Conservation (phyloP, 2,113 vertebrate genomes). For the Polypterus senegalus region DNA sequence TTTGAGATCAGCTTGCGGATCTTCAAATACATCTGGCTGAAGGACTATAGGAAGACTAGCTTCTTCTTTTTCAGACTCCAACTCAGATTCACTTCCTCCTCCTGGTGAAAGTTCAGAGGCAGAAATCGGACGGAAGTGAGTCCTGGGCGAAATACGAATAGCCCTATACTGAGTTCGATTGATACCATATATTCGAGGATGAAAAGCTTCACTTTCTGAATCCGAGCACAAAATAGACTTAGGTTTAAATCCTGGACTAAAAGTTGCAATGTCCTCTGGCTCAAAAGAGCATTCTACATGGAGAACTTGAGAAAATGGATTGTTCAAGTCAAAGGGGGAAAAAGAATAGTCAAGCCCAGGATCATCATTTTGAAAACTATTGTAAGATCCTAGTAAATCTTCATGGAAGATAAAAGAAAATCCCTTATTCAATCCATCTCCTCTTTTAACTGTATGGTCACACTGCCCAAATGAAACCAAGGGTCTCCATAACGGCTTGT, state of each 20-base stretch:
- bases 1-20: slow-evolving; percentile 90
- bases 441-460: slow-evolving; percentile 61
- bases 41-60: slow-evolving; percentile 53
- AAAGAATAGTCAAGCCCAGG: slow-evolving; percentile 84
- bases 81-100: slow-evolving; percentile 86
- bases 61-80: slow-evolving; percentile 93
- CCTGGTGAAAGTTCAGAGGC: slow-evolving; percentile 91
- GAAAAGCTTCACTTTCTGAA: slow-evolving; percentile 75
- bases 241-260: slow-evolving; percentile 91
- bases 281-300: slow-evolving; percentile 96
- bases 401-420: slow-evolving; percentile 99
- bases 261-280: slow-evolving; percentile 83
- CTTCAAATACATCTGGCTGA: slow-evolving; percentile 74
- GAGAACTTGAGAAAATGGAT: slow-evolving; percentile 95
- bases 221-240: slow-evolving; percentile 94
- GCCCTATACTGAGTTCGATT: slow-evolving; percentile 91
- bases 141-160: slow-evolving; percentile 93
- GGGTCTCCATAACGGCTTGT: slow-evolving; percentile 85
- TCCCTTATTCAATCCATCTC: slow-evolving; percentile 78
- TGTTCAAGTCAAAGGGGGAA: slow-evolving; percentile 87
- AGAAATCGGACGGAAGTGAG: slow-evolving; percentile 96
- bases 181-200: slow-evolving; percentile 78
- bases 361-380: slow-evolving; percentile 78
- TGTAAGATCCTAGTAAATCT: slow-evolving; percentile 89
- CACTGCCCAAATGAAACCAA: slow-evolving; percentile 81